Evolutionary conservation across 1,140 invertebrate species (phyloP).

Genomic region (Muscidifurax raptorellus): DNA sequence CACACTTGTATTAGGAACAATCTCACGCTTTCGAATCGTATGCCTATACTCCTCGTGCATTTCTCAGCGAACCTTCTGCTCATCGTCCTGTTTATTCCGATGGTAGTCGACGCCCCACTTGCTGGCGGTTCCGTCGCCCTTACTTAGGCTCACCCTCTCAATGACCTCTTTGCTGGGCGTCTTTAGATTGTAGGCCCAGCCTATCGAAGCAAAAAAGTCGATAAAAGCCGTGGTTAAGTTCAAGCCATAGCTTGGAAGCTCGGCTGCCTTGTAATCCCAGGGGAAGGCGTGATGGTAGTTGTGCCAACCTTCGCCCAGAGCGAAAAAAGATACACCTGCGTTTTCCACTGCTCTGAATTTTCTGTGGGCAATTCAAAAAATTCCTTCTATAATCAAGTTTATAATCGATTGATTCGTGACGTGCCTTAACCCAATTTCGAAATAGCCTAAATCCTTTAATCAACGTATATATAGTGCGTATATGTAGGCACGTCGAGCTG

Average conservation of each 20-base stretch:
- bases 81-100: neutral
- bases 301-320: constrained; percentile 79
- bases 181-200: constrained; percentile 78
- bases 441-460: neutral
- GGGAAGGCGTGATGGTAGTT: constrained; percentile 86
- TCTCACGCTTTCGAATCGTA: neutral
- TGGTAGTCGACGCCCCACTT: constrained; percentile 59
- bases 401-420: neutral
- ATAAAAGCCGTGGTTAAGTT: constrained; percentile 80
- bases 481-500: neutral
- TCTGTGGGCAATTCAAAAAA: constrained; percentile 71
- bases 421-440: neutral
- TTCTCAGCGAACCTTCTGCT: neutral
- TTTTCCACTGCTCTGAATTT: constrained; percentile 77
- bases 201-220: constrained; percentile 77
- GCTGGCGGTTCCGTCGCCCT: constrained; percentile 66
- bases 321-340: constrained; percentile 68
- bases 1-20: no score
- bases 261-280: constrained; percentile 79
- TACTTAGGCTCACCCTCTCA: constrained; percentile 57
- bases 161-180: constrained; percentile 63
- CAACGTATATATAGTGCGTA: neutral
- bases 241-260: constrained; percentile 74
- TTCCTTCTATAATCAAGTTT: neutral
- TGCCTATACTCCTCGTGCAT: neutral